Evolutionary conservation across 1,140 invertebrate species (phyloP).

Genomic region (Geopemphigus sp.): DNA sequence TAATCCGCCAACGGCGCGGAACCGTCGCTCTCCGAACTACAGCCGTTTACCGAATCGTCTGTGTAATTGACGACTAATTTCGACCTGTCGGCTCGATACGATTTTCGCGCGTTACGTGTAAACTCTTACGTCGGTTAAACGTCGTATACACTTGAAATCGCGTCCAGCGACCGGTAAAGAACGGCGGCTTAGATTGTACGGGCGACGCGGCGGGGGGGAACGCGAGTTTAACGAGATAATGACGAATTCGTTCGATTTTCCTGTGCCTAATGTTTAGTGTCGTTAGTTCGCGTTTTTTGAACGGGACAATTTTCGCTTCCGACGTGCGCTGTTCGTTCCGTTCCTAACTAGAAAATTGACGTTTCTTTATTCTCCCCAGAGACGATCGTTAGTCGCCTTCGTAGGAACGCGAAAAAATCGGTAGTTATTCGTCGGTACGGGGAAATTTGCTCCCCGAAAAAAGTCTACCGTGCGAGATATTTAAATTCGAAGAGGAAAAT

Average conservation of each 20-base stretch:
- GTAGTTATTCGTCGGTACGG: not conserved
- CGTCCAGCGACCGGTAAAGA: too few species aligned
- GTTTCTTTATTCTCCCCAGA: not conserved
- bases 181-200: too few species aligned
- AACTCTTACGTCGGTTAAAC: too few species aligned
- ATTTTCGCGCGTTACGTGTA: too few species aligned
- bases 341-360: not conserved
- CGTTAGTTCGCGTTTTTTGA: not conserved
- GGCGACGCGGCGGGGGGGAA: too few species aligned
- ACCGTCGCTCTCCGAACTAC: too few species aligned
- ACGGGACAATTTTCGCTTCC: not conserved
- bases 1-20: too few species aligned
- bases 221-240: too few species aligned
- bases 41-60: too few species aligned
- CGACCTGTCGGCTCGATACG: too few species aligned
- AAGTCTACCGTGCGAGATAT: not conserved
- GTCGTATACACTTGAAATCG: too few species aligned
- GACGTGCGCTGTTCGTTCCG: not conserved
- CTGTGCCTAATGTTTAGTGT: not conserved
- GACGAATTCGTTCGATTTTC: not conserved
- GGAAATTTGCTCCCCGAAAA: not conserved
- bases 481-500: not conserved
- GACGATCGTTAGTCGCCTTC: slow-evolving; percentile 3
- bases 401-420: not conserved
- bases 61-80: too few species aligned